Conservation (phyloP, 2,888 invertebrate genomes). For the Hipparchia semele region DNA sequence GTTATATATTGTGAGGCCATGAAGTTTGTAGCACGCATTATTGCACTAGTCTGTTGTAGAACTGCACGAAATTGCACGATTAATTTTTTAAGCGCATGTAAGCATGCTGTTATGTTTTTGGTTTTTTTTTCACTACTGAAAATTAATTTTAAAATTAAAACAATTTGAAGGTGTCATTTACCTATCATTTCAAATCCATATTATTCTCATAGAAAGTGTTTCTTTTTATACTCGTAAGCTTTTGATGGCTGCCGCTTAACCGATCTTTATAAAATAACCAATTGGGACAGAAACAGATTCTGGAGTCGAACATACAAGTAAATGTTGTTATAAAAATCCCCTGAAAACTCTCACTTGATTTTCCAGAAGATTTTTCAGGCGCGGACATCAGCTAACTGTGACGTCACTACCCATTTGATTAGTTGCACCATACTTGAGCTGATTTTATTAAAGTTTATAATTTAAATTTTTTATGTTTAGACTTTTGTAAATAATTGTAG, state of each 20-base stretch:
- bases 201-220: too few species aligned
- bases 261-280: too few species aligned
- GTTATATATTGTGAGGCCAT: conserved; percentile 10
- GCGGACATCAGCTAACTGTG: too few species aligned
- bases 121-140: neutral
- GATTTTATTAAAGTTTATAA: neutral
- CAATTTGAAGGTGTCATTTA: neutral
- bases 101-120: conserved; percentile 29
- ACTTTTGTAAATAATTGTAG: too few species aligned
- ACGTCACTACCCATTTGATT: too few species aligned
- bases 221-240: too few species aligned
- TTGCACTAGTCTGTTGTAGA: conserved; percentile 35
- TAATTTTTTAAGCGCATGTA: conserved; percentile 34
- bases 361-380: too few species aligned
- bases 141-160: neutral
- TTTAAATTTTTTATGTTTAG: neutral
- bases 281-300: too few species aligned
- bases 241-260: too few species aligned
- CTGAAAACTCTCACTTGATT: too few species aligned
- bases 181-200: neutral
- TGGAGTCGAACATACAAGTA: too few species aligned
- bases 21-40: conserved; percentile 34
- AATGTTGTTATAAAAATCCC: too few species aligned
- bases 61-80: conserved; percentile 44
- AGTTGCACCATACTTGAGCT: neutral